Conservation (phyloP, 2,888 invertebrate species). For the Cryptocephalus primarius region DNA sequence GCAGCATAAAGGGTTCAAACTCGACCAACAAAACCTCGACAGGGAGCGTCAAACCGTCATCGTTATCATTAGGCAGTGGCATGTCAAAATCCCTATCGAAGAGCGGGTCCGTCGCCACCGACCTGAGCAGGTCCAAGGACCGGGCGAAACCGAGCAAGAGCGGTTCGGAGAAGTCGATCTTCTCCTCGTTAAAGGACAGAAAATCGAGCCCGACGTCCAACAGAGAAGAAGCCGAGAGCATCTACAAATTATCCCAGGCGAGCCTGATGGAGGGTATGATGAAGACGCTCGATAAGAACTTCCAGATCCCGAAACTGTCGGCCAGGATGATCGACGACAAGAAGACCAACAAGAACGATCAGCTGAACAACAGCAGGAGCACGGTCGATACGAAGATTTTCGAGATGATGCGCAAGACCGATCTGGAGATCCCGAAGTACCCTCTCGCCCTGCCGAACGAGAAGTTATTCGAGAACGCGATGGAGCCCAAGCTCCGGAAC, state of each 20-base stretch:
- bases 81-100: conserved; percentile 30
- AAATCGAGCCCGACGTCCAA: conserved; percentile 57
- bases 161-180: conserved; percentile 53
- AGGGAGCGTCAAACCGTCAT: conserved; percentile 8
- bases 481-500: conserved; percentile 31
- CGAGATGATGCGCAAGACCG: conserved; percentile 28
- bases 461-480: conserved; percentile 29
- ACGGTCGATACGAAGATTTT: conserved; percentile 31
- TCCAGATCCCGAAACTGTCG: conserved; percentile 78
- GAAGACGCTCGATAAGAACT: conserved; percentile 71
- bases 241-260: conserved; percentile 49
- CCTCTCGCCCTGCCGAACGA: conserved; percentile 26
- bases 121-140: conserved; percentile 52
- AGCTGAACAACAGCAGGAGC: conserved; percentile 24
- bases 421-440: conserved; percentile 25
- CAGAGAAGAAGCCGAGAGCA: conserved; percentile 53
- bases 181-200: conserved; percentile 47
- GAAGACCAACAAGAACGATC: conserved; percentile 17
- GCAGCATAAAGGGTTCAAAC: conserved; percentile 12
- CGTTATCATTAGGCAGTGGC: conserved; percentile 7
- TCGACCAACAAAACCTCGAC: conserved; percentile 13
- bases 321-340: conserved; percentile 33
- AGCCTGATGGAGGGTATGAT: conserved; percentile 60
- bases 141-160: conserved; percentile 49
- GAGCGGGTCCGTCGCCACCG: conserved; percentile 36